Evolutionary conservation across 2,797 vertebrate species (phyloP), one percentile per base, ranked within the genome.

Genomic region (Centropyge bicolor): DNA sequence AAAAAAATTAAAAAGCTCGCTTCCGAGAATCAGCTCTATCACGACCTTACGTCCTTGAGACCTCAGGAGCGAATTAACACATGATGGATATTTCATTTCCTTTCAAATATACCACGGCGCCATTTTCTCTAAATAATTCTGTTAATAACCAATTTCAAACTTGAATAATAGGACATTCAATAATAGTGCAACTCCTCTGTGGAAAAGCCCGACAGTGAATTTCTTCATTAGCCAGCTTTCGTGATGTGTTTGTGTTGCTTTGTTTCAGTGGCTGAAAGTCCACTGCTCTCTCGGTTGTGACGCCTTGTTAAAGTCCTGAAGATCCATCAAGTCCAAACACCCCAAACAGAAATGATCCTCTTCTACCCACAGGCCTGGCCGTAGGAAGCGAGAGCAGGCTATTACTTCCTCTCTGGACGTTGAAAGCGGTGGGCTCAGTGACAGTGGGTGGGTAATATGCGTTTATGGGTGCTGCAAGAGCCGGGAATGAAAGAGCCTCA

Each of bases 321-420:
- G 48, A 80, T 86, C 78, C 45, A 80, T 81, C 62, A 86, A 66
- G 70, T 38, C 75, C 65, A 55, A 76, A 69, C 31, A 35, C 48
- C 64, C 66, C 72, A 61, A 72, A 82, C 14, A 79, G 46, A 82
- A 76, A 80, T 78, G 66, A 76, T 57, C 22, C 65, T 38, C 38
- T 70, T 59, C 52, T 61, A 57, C 76, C 76, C 74, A 73, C 62
- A 24, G 78, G 76, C 70, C 61, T 8, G 43, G 43, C 73, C 70
- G 65, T 14, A 45, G 66, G 60, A 17, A 74, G 68, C 75, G 14
- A 38, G 52, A 72, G 74, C 48, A n/a, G 49, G 22, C 40, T 74
- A 78, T 88, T 76, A 67, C 77, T 75, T 76, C 64, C 74, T 83
- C 80, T 76, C 69, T 78, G 81, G 81, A 76, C 66, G 31, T 2